Evolutionary conservation across 2,797 vertebrate genomes (phyloP), one percentile per base, ranked within the genome.

Genomic region (Poeciliopsis infans): DNA sequence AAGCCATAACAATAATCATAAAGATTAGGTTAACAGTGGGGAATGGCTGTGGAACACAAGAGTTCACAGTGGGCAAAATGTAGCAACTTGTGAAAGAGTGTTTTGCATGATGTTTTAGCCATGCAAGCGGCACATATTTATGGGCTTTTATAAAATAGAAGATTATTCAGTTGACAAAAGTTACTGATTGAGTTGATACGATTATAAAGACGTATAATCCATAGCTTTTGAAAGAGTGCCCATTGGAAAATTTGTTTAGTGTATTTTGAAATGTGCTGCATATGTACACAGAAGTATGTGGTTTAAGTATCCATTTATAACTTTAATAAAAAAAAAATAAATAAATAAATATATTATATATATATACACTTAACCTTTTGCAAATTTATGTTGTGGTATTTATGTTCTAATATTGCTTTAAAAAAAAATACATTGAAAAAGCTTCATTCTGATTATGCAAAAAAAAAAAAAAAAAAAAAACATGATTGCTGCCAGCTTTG

Each of bases 1-100:
- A 94, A 95, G 89, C 91, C 91, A 93, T 92, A 86, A 90, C 92
- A 94, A 93, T 94, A 94, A 94, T 94, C 93, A 94, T 94, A 94
- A 94, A 94, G 92, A 93, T 93, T 93, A 95, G 90, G 89, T 91
- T 90, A 94, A 91, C 93, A 93, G 93, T 94, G 89, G 92, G 93
- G 91, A 93, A 91, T 75, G 79, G 88, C 87, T 75, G 77, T 74
- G 78, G 85, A 93, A 94, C 93, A 94, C 94, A 94, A 93, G 93
- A 91, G 92, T 90, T 94, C 94, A 94, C 93, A 93, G 93, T 92
- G 92, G 90, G 93, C 77, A 93, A 83, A 85, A 91, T 89, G 91
- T 80, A 90, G 89, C 91, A 91, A 85, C 82, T 87, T 88, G 81
- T 83, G 90, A 90, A 85, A 82, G 81, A 55, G 83, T 83, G 64